Percentiles rank a stretch among this genome's conserved stretches.
Conservation (phyloP, 2,113 vertebrate species). For the Eubucco bourcierii region DNA sequence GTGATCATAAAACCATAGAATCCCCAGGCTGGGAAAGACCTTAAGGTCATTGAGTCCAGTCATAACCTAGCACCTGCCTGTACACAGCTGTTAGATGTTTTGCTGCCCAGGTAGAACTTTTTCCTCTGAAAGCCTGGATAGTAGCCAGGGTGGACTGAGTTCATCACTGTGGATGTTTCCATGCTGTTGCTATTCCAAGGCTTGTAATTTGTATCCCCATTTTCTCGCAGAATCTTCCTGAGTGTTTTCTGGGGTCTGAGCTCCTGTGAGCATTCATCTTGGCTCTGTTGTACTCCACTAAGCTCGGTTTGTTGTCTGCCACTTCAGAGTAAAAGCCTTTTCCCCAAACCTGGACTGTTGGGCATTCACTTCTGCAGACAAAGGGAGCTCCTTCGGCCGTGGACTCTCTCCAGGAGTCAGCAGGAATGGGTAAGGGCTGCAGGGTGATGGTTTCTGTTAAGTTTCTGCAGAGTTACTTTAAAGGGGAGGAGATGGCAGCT, state of each 20-base stretch:
- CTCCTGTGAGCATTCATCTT: fast-evolving
- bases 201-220: not conserved
- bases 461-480: not conserved
- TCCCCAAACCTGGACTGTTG: not conserved
- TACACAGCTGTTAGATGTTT: too few relatives aligned
- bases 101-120: not conserved
- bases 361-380: not conserved
- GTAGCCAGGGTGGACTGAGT: not conserved
- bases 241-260: not conserved
- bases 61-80: too few relatives aligned
- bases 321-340: not conserved
- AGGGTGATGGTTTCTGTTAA: not conserved
- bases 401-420: not conserved
- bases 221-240: not conserved
- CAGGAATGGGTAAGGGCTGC: not conserved
- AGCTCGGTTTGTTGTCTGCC: not conserved
- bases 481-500: not conserved
- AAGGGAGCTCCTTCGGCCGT: not conserved
- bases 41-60: too few relatives aligned
- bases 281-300: not conserved
- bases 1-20: not conserved
- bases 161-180: not conserved
- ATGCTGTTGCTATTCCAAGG: not conserved
- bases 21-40: too few relatives aligned
- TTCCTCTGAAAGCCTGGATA: not conserved